These are phyloP conservation scores for Melanostoma mellinum DNA, from an alignment of 2,888 invertebrate species.

Conservation along the genomic window DNA sequence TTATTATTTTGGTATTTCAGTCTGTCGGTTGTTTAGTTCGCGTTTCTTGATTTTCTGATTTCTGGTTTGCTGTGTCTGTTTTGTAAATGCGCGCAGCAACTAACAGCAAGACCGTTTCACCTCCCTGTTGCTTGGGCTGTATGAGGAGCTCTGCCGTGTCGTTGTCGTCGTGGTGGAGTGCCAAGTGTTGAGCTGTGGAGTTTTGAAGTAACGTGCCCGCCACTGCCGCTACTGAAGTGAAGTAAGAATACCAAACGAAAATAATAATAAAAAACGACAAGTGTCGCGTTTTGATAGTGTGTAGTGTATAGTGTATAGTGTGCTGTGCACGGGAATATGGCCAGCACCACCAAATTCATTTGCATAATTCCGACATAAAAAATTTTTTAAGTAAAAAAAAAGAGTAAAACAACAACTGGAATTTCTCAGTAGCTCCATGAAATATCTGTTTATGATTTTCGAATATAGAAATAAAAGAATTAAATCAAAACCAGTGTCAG, in stretches of 20 bases:
- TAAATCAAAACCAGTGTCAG: neutral
- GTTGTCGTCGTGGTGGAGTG: constrained; percentile 52
- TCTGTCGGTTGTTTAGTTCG: constrained; percentile 52
- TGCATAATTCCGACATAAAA: constrained; percentile 68
- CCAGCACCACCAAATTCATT: constrained; percentile 55
- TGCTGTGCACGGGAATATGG: constrained; percentile 50
- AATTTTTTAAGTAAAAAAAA: constrained; percentile 6
- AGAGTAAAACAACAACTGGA: constrained; percentile 33
- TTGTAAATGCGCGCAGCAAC: constrained; percentile 46
- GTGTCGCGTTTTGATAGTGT: constrained; percentile 52
- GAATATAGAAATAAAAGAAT: neutral
- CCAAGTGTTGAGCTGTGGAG: constrained; percentile 52
- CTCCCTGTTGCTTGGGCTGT: constrained; percentile 18
- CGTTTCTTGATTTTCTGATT: constrained; percentile 58
- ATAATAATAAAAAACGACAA: constrained; percentile 62
- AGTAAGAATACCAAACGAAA: constrained; percentile 56
- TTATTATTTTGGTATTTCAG: constrained; percentile 23
- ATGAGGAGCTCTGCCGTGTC: constrained; percentile 9
- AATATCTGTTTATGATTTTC: constrained; percentile 22
- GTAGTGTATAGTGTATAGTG: constrained; percentile 33
- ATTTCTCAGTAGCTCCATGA: constrained; percentile 6
- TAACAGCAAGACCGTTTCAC: constrained; percentile 37
- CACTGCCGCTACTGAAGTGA: constrained; percentile 42
- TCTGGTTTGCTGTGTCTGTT: constrained; percentile 57
- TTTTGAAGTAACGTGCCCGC: constrained; percentile 44